Percentiles rank a stretch among this genome's conserved stretches.
phyloP scores from a whole-genome alignment of 2,113 vertebrate species.

The Xenopus tropicalis region UCB_Xtro_10.0 CM004446.2:4653001-4653500 shows the following conservation, averaged over 20 bases:
- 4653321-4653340: slow-evolving; percentile 1
- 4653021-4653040: too few species aligned
- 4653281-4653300: slow-evolving; percentile 20
- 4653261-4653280: slow-evolving; percentile 36
- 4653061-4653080: neutral
- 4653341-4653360: too few species aligned
- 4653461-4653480: too few species aligned
- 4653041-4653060: too few species aligned
- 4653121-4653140: neutral
- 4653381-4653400: too few species aligned
- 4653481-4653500: too few species aligned
- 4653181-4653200: slow-evolving; percentile 9
- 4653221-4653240: slow-evolving; percentile 18
- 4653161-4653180: neutral
- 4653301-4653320: neutral
- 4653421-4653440: too few species aligned
- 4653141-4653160: neutral
- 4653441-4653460: too few species aligned
- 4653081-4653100: neutral
- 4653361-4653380: too few species aligned
- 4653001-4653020: neutral
- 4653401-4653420: too few species aligned
- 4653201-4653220: slow-evolving; percentile 26
- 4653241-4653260: slow-evolving; percentile 31
- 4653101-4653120: neutral